Evolutionary conservation across 2,113 vertebrate genomes (phyloP).

Genomic region (rat (Rattus norvegicus)): GRCr8 NC_086019.1:129162501-129163000

Average conservation of each 20-base stretch:
- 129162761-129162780: not conserved
- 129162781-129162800: not conserved
- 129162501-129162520: not conserved
- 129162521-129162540: not conserved
- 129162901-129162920: not conserved
- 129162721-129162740: not conserved
- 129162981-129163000: not conserved
- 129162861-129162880: not conserved
- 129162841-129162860: not conserved
- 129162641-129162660: not conserved
- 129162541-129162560: not conserved
- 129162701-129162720: not conserved
- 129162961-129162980: not conserved
- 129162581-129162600: not conserved
- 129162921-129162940: fast-evolving
- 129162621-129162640: not conserved
- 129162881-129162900: not conserved
- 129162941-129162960: not conserved
- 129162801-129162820: not conserved
- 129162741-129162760: not conserved
- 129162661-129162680: fast-evolving
- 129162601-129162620: not conserved
- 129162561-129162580: not conserved
- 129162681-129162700: not conserved
- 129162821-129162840: not conserved